phyloP scores from a whole-genome alignment of 1,140 invertebrate genomes.

The Laupala kohalensis region DNA sequence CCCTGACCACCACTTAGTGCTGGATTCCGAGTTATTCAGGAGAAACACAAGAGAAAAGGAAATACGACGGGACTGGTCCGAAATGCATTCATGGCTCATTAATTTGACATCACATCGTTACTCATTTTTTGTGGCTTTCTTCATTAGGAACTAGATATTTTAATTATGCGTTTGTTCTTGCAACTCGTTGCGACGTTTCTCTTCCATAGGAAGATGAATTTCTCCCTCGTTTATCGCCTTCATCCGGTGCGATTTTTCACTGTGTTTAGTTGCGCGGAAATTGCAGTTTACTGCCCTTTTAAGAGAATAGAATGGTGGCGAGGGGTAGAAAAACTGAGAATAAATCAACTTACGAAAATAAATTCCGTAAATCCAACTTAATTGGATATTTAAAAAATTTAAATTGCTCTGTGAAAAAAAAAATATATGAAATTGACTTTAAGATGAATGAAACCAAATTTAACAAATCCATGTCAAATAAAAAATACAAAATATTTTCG shows the following conservation, averaged over 20 bases:
- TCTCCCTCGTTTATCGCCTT: neutral
- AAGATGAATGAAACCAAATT: no score
- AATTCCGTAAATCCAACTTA: no score
- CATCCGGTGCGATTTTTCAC: neutral
- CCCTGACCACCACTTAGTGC: no score
- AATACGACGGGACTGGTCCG: neutral
- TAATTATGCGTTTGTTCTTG: neutral
- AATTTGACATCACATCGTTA: neutral
- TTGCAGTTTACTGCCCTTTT: neutral
- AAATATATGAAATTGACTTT: no score
- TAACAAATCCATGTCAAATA: no score
- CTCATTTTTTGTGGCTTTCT: neutral
- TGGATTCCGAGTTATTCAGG: neutral
- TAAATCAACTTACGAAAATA: no score
- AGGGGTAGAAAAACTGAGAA: no score
- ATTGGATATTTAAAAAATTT: no score
- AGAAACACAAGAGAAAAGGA: neutral
- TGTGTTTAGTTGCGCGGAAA: neutral
- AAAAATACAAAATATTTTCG: no score
- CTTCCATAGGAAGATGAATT: neutral
- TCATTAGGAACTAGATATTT: neutral
- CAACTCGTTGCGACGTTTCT: neutral
- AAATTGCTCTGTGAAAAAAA: no score
- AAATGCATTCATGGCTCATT: neutral
- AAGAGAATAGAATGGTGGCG: neutral